Evolutionary conservation across 2,888 invertebrate species (phyloP), one percentile per base, ranked within the genome.

Genomic region (Calameuta idolon): DNA sequence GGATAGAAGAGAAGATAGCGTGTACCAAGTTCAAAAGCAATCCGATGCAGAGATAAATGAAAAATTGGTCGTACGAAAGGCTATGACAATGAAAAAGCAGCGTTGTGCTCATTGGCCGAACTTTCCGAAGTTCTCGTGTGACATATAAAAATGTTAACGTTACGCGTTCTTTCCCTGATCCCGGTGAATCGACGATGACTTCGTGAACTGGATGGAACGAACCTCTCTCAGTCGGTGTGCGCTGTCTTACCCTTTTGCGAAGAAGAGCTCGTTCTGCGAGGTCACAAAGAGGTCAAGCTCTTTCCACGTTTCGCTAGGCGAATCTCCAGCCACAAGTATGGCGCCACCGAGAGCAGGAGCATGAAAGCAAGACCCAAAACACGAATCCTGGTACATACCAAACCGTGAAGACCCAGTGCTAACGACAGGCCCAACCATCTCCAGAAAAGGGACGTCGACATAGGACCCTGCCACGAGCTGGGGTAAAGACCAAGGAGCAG

Each of bases 341-440:
- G 93, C 23, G 93, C 86, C n/a, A 93, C 92, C 3, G 93, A 92
- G 34, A 93, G 85, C n/a, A 93, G 83, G 81, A 94, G 89, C 79
- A 92, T 92, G 69, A 90, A 91, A 4, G 92, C 92, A 77, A 94
- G 88, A 89, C 87, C 94, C 84, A 84, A 93, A 80, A 83, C 94
- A 77, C 81, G 92, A 88, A 80, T 92, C 85, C 86, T 92, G 89
- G 93, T 92, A 86, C 94, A 94, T 1, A 94, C 92, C 33, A 93
- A 87, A 1, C 94, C 92, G n/a, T 94, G 94, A 4, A 94, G 92
- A 3, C 94, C 93, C 1, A 94, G 93, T 1, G 94, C 93, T 69
- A 94, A 85, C 0, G 94, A 93, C 37, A 94, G 89, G 0, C 94
- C 93, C 87, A 94, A 92, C 78, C 93, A 94, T 2, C 94, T 93